These are phyloP conservation scores for Dryobotodes eremita DNA, from an alignment of 2,888 invertebrate genomes.

Conservation along the genomic window DNA sequence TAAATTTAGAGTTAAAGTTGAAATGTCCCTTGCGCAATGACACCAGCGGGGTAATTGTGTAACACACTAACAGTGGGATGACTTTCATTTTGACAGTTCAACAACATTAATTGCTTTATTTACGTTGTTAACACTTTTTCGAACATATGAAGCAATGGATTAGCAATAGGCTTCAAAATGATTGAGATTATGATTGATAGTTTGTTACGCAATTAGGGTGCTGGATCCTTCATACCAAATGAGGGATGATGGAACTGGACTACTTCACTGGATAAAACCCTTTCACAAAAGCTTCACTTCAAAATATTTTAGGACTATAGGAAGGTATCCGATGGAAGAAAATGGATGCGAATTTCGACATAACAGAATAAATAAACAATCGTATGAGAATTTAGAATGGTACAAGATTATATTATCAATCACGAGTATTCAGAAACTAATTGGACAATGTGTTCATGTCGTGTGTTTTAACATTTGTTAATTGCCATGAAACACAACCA, in stretches of 20 bases:
- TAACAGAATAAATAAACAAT: conserved; percentile 18
- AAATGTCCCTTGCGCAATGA: neutral
- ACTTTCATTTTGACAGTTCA: too few relatives aligned
- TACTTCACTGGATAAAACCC: neutral
- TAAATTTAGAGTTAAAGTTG: neutral
- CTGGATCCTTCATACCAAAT: neutral
- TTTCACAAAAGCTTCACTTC: neutral
- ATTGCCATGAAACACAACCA: conserved; percentile 45
- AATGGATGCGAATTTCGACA: conserved; percentile 35
- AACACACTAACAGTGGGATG: too few relatives aligned
- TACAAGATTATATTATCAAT: conserved; percentile 30
- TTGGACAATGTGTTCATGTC: conserved; percentile 55
- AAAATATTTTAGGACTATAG: neutral
- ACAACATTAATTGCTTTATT: too few relatives aligned
- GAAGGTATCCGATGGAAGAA: neutral
- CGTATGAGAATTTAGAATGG: conserved; percentile 44
- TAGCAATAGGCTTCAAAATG: too few relatives aligned
- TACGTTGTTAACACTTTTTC: too few relatives aligned
- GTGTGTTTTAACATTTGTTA: conserved; percentile 55
- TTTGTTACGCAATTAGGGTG: too few relatives aligned
- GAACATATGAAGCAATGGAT: too few relatives aligned
- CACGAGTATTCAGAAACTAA: conserved; percentile 57
- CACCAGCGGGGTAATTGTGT: too few relatives aligned
- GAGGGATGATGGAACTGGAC: neutral
- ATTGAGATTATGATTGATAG: too few relatives aligned